These are phyloP conservation scores for Abrostola triplasia DNA, from an alignment of 2,888 invertebrate species.

Conservation along the genomic window DNA sequence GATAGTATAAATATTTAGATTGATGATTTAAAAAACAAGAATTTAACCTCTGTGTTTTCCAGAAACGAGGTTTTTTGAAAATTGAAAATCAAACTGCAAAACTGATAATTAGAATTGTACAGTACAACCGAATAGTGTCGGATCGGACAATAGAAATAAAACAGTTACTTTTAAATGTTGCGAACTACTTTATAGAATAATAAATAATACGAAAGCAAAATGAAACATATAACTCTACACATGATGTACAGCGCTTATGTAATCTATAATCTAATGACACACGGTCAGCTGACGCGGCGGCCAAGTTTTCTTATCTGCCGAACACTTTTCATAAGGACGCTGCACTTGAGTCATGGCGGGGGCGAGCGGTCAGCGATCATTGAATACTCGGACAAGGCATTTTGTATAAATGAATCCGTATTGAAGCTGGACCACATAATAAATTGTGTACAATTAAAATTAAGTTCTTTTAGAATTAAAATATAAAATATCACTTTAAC, in stretches of 20 bases:
- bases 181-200: neutral
- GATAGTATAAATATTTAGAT: neutral
- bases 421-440: too few species aligned
- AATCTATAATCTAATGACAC: constrained; percentile 66
- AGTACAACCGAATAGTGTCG: too few species aligned
- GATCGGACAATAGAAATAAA: too few species aligned
- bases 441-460: too few species aligned
- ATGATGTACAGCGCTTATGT: constrained; percentile 27
- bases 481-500: too few species aligned
- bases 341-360: constrained; percentile 67
- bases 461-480: too few species aligned
- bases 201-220: neutral
- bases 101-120: too few species aligned
- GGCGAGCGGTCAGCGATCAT: constrained; percentile 36
- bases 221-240: constrained; percentile 8
- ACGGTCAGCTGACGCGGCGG: constrained; percentile 76
- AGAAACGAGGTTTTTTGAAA: too few species aligned
- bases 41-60: neutral
- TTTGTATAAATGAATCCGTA: neutral
- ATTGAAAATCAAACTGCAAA: too few species aligned
- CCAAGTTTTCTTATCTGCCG: constrained; percentile 80
- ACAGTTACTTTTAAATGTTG: neutral
- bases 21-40: neutral
- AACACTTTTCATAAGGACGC: constrained; percentile 78
- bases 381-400: constrained; percentile 32